Percentiles rank a stretch among this genome's conserved stretches.
Conservation (phyloP, 1,140 invertebrate genomes). For the Drosophila littoralis region DNA sequence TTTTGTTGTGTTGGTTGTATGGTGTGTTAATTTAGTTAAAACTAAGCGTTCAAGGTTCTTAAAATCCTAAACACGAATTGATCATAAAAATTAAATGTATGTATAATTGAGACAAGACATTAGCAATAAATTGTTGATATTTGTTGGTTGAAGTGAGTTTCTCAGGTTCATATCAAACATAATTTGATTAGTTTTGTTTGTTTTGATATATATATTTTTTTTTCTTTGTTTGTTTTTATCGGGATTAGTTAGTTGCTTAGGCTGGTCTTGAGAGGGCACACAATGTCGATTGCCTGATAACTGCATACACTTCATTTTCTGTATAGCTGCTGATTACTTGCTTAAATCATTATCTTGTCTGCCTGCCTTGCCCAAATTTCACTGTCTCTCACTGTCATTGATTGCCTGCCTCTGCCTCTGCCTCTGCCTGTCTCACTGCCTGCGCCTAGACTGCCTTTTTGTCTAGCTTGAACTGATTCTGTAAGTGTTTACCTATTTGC, state of each 20-base stretch:
- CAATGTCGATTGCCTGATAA: slow-evolving; percentile 36
- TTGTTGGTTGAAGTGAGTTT: slow-evolving; percentile 43
- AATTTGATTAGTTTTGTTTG: slow-evolving; percentile 22
- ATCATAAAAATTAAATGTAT: slow-evolving; percentile 61
- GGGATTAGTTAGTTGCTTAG: slow-evolving; percentile 46
- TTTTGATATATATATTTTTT: slow-evolving; percentile 30
- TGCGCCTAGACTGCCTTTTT: slow-evolving; percentile 76
- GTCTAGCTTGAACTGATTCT: slow-evolving; percentile 78
- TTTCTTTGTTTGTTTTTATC: slow-evolving; percentile 31
- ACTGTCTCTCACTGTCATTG: slow-evolving; percentile 57
- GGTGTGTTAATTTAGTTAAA: slow-evolving; percentile 70
- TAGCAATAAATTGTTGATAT: slow-evolving; percentile 58
- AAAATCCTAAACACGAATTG: slow-evolving; percentile 77
- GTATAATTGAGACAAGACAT: slow-evolving; percentile 61
- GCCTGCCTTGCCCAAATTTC: slow-evolving; percentile 54
- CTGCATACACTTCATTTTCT: slow-evolving; percentile 39
- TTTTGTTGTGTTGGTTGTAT: slow-evolving; percentile 36
- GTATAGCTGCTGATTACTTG: slow-evolving; percentile 40
- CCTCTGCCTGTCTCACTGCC: slow-evolving; percentile 59
- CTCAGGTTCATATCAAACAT: slow-evolving; percentile 32
- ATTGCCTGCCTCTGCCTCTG: slow-evolving; percentile 72
- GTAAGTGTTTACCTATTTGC: slow-evolving; percentile 79
- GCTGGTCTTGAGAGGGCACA: slow-evolving; percentile 35
- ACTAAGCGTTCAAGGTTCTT: slow-evolving; percentile 77
- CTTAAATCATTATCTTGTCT: slow-evolving; percentile 58